Evolutionary conservation across 2,113 vertebrate genomes (phyloP).

Genomic region (Chamaetylas fuelleborni): DNA sequence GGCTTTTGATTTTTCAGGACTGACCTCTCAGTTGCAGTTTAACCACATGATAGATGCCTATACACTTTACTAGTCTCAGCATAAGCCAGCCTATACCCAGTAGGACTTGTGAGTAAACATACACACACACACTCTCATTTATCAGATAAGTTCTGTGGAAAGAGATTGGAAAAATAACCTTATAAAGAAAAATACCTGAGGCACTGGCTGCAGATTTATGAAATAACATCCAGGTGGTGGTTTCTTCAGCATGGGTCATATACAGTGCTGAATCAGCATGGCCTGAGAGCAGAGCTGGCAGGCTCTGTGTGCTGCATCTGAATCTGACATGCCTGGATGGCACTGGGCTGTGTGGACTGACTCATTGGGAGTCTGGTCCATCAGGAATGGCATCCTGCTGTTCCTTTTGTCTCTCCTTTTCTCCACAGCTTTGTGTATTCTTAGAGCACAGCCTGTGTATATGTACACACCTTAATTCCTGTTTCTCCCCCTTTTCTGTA

Average conservation of each 20-base stretch:
- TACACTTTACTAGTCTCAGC: not conserved
- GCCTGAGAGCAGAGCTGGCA: not conserved
- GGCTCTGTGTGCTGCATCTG: not conserved
- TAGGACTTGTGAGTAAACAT: not conserved
- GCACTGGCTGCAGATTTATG: not conserved
- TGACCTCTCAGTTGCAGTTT: not conserved
- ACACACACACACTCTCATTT: accelerated
- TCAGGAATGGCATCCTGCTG: not conserved
- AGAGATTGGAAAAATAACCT: not conserved
- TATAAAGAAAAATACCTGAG: not conserved
- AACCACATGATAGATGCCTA: not conserved
- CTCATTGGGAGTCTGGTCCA: not conserved
- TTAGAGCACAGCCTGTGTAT: not conserved
- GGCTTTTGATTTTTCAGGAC: not conserved
- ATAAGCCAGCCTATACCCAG: not conserved
- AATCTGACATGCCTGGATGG: not conserved
- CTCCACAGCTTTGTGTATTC: not conserved
- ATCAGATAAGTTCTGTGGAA: not conserved
- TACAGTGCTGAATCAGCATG: not conserved
- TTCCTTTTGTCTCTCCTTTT: not conserved
- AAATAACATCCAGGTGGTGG: not conserved
- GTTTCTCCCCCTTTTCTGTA: not conserved
- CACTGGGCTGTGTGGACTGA: not conserved
- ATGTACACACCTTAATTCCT: not conserved
- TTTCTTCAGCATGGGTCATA: not conserved